Base-by-base conservation (phyloP, 2,113 vertebrate species). In the Morone chrysops region DNA sequence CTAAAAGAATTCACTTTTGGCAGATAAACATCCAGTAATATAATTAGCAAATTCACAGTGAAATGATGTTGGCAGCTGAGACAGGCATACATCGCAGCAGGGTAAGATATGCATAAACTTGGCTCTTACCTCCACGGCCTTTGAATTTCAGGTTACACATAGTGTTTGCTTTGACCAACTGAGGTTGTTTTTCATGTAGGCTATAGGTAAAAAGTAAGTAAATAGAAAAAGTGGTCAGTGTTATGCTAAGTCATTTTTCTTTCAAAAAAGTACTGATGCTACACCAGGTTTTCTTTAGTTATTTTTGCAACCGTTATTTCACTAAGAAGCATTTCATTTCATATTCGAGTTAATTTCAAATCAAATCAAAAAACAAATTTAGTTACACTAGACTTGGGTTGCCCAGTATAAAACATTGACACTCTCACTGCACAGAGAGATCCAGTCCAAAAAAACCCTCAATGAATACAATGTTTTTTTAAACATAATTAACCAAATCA, bases 11-110 rank as follows among this genome's bases (percentile, higher is more conserved):
- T 84, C 41, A 47, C 40, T 85, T 84, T 81, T 91, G 47, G 78
- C 65, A 80, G 75, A 89, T 80, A 90, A 92, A 91, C 75, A 80
- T 86, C 82, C 73, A 70, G 65, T 48, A 62, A 61, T 51, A 84
- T 88, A 89, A 93, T 82, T 88, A 92, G 82, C 76, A 83, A 75
- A 70, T 45, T 82, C 57, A 86, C 56, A 80, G 47, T 86, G 51
- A 87, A 87, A 78, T 45, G n/a, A 56, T 78, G 51, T 65, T 80
- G 81, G 54, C 78, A 79, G 73, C 54, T 70, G 56, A 63, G 75
- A 40, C 45, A 59, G n/a, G 10, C 47, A 8, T 10, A 57, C 1
- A 13, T 38, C 4, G 41, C 45, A 41, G n/a, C 18, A 11, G 5
- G 50, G 36, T 38, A 16, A 75, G 60, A 81, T 67, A 76, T 72